phyloP scores from a whole-genome alignment of 2,888 invertebrate genomes.

The Pseudococcus jackbeardsleyi region DNA sequence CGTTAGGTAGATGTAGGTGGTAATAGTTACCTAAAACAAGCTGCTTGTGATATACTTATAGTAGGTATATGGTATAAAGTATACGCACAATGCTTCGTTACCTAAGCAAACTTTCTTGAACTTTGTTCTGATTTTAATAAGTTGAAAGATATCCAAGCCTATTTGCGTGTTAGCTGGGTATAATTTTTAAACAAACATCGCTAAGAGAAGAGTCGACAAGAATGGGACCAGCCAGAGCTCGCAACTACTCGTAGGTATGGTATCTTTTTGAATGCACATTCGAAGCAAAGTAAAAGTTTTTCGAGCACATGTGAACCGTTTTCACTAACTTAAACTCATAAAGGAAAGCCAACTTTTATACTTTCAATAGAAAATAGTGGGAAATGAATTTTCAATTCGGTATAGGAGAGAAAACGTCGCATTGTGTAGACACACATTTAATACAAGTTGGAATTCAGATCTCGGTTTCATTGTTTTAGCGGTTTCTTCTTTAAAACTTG shows the following conservation, averaged over 20 bases:
- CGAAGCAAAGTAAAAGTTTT: conserved; percentile 38
- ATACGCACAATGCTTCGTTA: conserved; percentile 44
- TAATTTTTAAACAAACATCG: conserved; percentile 40
- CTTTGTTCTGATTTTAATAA: conserved; percentile 38
- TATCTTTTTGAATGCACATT: conserved; percentile 44
- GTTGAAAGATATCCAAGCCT: conserved; percentile 44
- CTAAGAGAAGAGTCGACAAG: conserved; percentile 21
- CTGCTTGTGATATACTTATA: conserved; percentile 20
- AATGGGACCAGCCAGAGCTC: not conserved
- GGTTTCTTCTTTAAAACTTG: conserved; percentile 39
- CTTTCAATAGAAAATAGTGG: conserved; percentile 31
- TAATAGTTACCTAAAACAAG: not conserved
- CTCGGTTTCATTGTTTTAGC: conserved; percentile 39
- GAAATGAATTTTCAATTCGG: conserved; percentile 44
- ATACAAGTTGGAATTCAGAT: conserved; percentile 41
- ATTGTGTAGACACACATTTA: conserved; percentile 41
- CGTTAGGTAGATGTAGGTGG: not conserved
- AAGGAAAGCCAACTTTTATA: conserved; percentile 43
- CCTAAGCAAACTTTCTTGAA: conserved; percentile 40
- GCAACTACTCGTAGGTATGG: not conserved
- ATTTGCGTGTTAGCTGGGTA: conserved; percentile 37
- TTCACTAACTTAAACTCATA: conserved; percentile 44
- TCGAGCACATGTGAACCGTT: conserved; percentile 41
- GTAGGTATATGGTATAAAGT: not conserved
- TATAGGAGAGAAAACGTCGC: conserved; percentile 33